Percentiles rank a stretch among this genome's conserved stretches.
phyloP scores from a whole-genome alignment of 2,888 invertebrate species.

The Drosophila putrida region DNA sequence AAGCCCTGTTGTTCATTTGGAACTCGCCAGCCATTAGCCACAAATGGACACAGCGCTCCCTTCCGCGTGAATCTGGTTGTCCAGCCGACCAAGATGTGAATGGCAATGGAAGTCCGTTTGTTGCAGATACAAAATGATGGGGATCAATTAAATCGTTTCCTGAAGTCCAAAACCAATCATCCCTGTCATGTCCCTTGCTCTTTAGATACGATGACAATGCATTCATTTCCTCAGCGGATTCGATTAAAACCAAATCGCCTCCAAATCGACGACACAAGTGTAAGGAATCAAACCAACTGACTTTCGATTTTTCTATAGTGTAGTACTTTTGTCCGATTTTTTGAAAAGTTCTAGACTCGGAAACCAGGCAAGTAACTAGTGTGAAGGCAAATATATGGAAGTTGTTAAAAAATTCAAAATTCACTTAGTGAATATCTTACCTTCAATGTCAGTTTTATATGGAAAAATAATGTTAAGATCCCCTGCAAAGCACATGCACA shows the following conservation, averaged over 20 bases:
- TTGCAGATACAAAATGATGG: background rate
- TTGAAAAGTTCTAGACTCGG: background rate
- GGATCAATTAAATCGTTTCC: slow-evolving; percentile 3
- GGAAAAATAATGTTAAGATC: background rate
- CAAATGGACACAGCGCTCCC: slow-evolving; percentile 9
- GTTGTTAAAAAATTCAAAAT: too few relatives aligned
- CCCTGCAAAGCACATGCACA: background rate
- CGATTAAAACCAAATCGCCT: slow-evolving; percentile 6
- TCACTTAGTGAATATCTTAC: background rate
- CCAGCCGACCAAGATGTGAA: slow-evolving; percentile 8
- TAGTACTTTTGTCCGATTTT: slow-evolving; percentile 1
- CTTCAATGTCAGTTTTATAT: background rate
- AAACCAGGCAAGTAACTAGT: background rate
- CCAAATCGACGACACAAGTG: slow-evolving; percentile 14
- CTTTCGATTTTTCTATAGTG: background rate
- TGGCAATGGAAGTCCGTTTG: slow-evolving; percentile 2
- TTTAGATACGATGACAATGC: background rate
- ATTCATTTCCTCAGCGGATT: slow-evolving; percentile 1
- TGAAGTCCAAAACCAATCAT: slow-evolving; percentile 11
- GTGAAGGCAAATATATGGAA: background rate
- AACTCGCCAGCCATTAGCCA: slow-evolving; percentile 6
- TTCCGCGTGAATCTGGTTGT: background rate
- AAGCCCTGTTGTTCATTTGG: slow-evolving; percentile 7
- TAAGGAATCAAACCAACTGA: background rate
- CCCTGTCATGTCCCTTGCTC: background rate